Base-by-base conservation (phyloP, 2,888 invertebrate species). In the Petrophora chlorosata region DNA sequence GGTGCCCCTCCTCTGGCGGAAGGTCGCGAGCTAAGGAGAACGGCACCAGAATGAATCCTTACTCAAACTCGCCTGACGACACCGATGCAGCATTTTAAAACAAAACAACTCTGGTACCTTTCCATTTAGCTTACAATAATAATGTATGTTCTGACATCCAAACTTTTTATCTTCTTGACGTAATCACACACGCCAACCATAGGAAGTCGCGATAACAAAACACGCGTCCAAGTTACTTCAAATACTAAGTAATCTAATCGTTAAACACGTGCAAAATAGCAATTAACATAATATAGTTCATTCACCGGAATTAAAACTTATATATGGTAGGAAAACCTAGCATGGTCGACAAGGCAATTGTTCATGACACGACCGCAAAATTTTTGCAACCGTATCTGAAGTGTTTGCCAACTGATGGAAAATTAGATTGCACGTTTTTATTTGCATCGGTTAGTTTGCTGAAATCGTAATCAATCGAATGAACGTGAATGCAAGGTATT, bases 1-100 rank as follows among this genome's bases (percentile, higher is more conserved):
- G 88, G 87, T 80, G 85, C 86, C 86, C 87, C 88, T 82, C 86
- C 86, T 83, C 76, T 73, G 73, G 59, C 77, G 85, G 86, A 89
- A 89, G 89, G 89, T 89, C 89, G 88, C 82, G 73, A 77, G 68
- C 77, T 75, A 83, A 81, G 82, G 88, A 87, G 88, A 88, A 84
- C 79, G 88, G 88, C 84, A 78, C 76, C 79, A 81, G 74, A 81
- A 82, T 82, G 85, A 70, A 88, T 88, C 87, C 87, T 86, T 84
- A 80, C 77, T 51, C 67, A 79, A 72, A 79, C 79, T 73, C 72
- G 72, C 76, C 77, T 72, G 76, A 69, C 70, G 57, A 62, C 48
- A 38, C 56, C 25, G 10, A 50, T 38, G 36, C 40, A 36, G 26
- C 23, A 34, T 58, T 19, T n/a, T 3, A 16, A 51, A 19, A 14